Evolutionary conservation across 2,797 vertebrate species (phyloP), one percentile per base, ranked within the genome.

Genomic region (Malurus splendens): DNA sequence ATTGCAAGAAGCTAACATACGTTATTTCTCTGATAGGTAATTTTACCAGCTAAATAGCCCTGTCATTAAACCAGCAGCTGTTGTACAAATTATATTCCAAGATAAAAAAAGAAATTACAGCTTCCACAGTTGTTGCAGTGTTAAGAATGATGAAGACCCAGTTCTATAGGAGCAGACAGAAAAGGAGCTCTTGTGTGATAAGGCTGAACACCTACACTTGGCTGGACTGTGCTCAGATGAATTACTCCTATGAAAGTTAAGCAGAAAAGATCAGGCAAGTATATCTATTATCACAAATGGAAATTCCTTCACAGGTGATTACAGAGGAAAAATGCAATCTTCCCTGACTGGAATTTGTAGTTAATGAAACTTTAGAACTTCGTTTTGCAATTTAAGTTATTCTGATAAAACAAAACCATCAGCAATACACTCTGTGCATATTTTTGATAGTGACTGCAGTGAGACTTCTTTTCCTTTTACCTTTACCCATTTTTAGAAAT

Each of bases 21-120:
- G 51, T 96, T 96, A 96, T 95, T 95, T 81, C 90, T 96, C 78
- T 36, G 5, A 94, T 89, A 93, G 93, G 94, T 95, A 95, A 96
- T 96, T 96, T 92, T 93, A 95, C 93, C 96, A 95, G 89, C 93
- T 91, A 90, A 96, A 96, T 83, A 95, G 94, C 87, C 78, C 84
- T 95, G 93, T 93, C 96, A 95, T 94, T 96, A 95, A 94, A 94
- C 85, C 60, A 95, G 91, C 86, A 60, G 89, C 92, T 94, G 85
- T 94, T 96, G 93, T 89, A 96, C 93, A 95, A 95, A 97, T 96
- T 93, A 90, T 75, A 92, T 86, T 89, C 76, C 77, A 90, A 87
- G 92, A 93, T 81, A 42, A 87, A 92, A 87, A 92, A 65, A 62
- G 50, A 90, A 93, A 90, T 83, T 71, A 81, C 62, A 80, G 80